Conservation (phyloP, 2,888 invertebrate species). For the Zeuzera pyrina region DNA sequence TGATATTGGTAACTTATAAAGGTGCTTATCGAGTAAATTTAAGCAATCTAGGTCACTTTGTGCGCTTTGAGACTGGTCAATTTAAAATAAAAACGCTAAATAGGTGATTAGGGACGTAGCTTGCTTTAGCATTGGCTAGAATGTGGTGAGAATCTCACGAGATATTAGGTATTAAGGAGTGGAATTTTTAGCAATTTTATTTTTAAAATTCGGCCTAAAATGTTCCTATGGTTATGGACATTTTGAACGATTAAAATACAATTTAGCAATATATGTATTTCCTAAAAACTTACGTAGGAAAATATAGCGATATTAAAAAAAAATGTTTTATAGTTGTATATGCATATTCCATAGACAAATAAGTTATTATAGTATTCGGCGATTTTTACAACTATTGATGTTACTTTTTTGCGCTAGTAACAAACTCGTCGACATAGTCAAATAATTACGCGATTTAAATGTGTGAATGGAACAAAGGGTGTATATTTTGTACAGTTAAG, state of each 20-base stretch:
- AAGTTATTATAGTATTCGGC: too few relatives aligned
- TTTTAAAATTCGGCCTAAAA: conserved; percentile 15
- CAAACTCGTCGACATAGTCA: conserved; percentile 3
- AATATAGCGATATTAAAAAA: too few relatives aligned
- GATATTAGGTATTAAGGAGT: neutral
- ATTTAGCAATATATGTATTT: conserved; percentile 3
- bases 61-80: conserved; percentile 5
- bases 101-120: neutral
- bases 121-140: neutral
- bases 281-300: too few relatives aligned
- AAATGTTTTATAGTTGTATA: too few relatives aligned
- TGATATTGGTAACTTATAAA: too few relatives aligned
- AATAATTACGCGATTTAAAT: conserved; percentile 6
- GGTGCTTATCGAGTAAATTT: too few relatives aligned
- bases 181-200: neutral
- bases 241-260: conserved; percentile 1
- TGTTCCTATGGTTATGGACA: conserved; percentile 11
- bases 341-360: too few relatives aligned
- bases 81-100: neutral
- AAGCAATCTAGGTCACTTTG: neutral
- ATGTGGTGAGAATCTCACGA: too few relatives aligned
- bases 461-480: conserved; percentile 16
- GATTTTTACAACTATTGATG: conserved; percentile 3
- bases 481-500: conserved; percentile 36
- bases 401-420: neutral